Percentiles rank a stretch among this genome's conserved stretches.
Conservation (phyloP, 2,888 invertebrate species). For the Zootermopsis nevadensis region DNA sequence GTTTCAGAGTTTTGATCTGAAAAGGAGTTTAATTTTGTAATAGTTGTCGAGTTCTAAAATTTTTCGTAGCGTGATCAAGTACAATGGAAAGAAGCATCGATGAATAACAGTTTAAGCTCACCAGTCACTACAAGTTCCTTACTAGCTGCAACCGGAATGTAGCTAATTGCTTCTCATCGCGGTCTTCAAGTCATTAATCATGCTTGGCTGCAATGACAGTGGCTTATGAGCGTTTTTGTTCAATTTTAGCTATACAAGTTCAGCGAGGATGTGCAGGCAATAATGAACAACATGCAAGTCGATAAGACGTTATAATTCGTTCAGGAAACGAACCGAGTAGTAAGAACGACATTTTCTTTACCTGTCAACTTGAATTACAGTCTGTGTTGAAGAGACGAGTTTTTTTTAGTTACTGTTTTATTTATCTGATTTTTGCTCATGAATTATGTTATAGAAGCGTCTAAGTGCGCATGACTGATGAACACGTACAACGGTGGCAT, state of each 20-base stretch:
- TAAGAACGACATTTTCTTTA: neutral
- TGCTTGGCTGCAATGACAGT: neutral
- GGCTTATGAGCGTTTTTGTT: neutral
- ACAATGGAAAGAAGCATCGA: neutral
- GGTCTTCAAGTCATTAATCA: neutral
- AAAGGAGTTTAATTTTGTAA: neutral
- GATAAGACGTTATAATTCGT: neutral
- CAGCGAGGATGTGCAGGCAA: neutral
- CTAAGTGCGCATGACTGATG: too few species aligned
- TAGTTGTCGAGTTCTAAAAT: neutral
- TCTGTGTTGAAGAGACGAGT: too few species aligned
- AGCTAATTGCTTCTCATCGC: constrained; percentile 1
- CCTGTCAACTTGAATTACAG: too few species aligned
- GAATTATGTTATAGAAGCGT: too few species aligned
- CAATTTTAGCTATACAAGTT: neutral
- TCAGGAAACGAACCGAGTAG: neutral
- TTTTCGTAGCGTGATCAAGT: neutral
- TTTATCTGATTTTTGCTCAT: too few species aligned
- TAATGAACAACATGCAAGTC: neutral
- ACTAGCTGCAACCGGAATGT: constrained; percentile 1
- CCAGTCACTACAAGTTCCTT: neutral
- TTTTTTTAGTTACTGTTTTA: too few species aligned
- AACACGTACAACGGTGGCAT: too few species aligned
- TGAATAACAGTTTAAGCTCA: neutral
- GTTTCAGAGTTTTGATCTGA: neutral